Conservation (phyloP, 1,140 invertebrate genomes). For the Ridgeia piscesae region DNA sequence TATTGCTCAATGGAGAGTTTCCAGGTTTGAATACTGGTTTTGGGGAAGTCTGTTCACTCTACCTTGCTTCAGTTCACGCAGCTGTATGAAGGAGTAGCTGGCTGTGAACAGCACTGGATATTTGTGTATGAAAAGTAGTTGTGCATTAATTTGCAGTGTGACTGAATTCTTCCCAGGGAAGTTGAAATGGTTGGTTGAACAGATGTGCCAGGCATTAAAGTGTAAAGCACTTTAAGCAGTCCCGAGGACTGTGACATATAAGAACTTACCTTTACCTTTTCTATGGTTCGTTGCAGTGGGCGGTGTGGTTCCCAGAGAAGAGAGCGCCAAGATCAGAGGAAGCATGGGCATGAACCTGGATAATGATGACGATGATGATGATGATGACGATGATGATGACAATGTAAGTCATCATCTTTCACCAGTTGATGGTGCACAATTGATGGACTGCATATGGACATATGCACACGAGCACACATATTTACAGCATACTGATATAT, state of each 20-base stretch:
- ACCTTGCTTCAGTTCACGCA: not conserved
- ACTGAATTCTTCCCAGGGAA: not conserved
- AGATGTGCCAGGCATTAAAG: not conserved
- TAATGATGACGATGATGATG: conserved; percentile 22
- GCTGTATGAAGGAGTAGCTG: not conserved
- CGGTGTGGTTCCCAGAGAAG: not conserved
- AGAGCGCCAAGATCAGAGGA: not conserved
- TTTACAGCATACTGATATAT: not conserved
- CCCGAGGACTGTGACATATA: too few relatives aligned
- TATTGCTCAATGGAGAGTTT: too few relatives aligned
- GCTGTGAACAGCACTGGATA: not conserved
- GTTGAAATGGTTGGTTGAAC: not conserved
- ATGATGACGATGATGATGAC: conserved; percentile 17
- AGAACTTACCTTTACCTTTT: not conserved
- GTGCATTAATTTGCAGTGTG: not conserved
- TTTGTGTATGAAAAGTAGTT: not conserved
- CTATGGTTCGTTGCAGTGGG: not conserved
- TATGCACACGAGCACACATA: not conserved
- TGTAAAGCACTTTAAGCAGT: not conserved
- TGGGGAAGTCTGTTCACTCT: too few relatives aligned
- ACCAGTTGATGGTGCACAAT: not conserved
- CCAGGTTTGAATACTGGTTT: too few relatives aligned
- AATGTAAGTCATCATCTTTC: conserved; percentile 7
- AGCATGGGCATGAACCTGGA: conserved; percentile 25
- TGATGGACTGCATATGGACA: not conserved